A percentile compares a stretch with the other conserved stretches of the same genome.
Conservation (phyloP, 2,797 vertebrate genomes). For the Fistularia tabacaria region DNA sequence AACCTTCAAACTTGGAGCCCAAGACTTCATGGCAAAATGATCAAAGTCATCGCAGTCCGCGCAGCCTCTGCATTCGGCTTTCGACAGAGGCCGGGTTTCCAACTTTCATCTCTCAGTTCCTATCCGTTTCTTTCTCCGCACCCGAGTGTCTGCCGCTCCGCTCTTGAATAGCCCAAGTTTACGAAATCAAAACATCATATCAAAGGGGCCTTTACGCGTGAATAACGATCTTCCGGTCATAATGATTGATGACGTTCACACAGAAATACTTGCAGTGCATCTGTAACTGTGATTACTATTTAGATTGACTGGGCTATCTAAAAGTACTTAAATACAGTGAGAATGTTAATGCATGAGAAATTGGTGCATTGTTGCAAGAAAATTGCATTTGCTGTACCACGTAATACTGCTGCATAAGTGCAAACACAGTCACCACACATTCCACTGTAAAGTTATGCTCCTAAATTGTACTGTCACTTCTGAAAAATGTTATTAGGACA, state of each 20-base stretch:
- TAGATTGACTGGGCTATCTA: no score
- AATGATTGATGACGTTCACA: constrained; percentile 44
- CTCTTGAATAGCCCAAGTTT: constrained; percentile 41
- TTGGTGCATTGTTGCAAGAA: no score
- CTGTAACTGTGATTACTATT: no score
- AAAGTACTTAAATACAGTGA: no score
- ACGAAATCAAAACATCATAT: constrained; percentile 32
- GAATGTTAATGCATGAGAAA: no score
- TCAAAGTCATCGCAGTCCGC: constrained; percentile 59
- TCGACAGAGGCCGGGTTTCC: constrained; percentile 50
- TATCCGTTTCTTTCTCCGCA: constrained; percentile 44
- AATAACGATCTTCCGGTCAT: constrained; percentile 42
- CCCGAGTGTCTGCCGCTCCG: constrained; percentile 41
- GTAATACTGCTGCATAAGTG: not conserved
- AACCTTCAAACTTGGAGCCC: constrained; percentile 49
- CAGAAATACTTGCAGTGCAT: constrained; percentile 6
- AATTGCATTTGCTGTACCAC: no score
- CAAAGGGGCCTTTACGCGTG: constrained; percentile 40
- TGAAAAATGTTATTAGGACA: no score
- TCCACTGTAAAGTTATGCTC: no score
- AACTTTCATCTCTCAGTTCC: constrained; percentile 68
- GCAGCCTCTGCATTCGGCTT: constrained; percentile 54
- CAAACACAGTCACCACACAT: not conserved
- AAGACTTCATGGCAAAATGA: constrained; percentile 58
- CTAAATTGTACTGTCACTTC: no score